These are phyloP conservation scores for Pseudorhombus dupliciocellatus DNA, from an alignment of 2,113 vertebrate genomes.

Conservation along the genomic window DNA sequence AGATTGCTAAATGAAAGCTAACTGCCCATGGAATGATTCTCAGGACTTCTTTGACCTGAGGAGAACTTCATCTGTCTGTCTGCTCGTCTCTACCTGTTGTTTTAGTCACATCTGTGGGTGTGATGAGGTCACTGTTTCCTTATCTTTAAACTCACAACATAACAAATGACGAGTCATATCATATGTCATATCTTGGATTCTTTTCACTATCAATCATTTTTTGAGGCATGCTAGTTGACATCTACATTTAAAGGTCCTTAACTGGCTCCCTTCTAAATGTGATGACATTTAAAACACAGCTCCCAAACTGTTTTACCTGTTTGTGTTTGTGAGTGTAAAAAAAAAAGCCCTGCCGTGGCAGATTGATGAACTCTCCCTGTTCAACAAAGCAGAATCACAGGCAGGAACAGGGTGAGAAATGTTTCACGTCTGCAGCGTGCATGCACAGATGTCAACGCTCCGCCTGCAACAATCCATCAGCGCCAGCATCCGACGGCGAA, in stretches of 20 bases:
- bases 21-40: background rate
- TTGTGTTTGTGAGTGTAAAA: background rate
- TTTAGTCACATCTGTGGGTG: background rate
- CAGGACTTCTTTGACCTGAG: background rate
- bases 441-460: conserved; percentile 23
- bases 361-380: background rate
- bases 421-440: conserved; percentile 3
- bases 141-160: background rate
- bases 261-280: no score
- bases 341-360: background rate
- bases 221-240: no score
- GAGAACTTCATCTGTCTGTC: background rate
- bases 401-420: conserved; percentile 19
- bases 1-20: background rate
- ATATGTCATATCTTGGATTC: background rate
- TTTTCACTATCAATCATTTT: no score
- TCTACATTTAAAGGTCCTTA: no score
- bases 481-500: conserved; percentile 13
- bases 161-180: background rate
- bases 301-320: background rate
- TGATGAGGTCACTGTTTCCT: background rate
- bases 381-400: conserved; percentile 3
- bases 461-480: conserved; percentile 39
- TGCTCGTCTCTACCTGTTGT: background rate
- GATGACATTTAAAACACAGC: background rate